These are phyloP conservation scores for Steinernema scapterisci DNA, from an alignment of 2,888 invertebrate species.

Conservation along the genomic window DNA sequence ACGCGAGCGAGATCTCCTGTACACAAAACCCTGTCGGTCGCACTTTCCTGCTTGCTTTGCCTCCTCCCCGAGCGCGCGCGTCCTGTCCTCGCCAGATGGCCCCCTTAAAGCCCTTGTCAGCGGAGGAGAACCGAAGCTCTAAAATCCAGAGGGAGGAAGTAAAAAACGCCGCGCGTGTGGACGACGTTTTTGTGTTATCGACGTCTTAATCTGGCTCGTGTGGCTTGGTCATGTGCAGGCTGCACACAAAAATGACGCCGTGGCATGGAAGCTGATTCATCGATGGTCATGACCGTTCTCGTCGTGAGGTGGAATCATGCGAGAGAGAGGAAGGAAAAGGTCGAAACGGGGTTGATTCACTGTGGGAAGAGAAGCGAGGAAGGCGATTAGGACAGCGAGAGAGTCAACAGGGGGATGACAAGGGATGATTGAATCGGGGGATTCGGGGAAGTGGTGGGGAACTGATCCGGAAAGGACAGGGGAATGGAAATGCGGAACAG, in stretches of 20 bases:
- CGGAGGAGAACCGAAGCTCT: no score
- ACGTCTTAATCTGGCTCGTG: constrained; percentile 28
- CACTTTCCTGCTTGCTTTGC: no score
- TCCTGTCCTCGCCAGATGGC: constrained; percentile 13
- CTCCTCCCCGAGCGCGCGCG: no score
- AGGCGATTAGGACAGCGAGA: neutral
- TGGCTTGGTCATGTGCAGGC: constrained; percentile 18
- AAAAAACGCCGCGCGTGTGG: constrained; percentile 3
- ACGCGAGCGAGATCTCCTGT: no score
- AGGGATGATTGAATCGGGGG: no score
- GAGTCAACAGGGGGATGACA: neutral
- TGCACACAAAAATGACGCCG: neutral
- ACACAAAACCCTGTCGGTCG: no score
- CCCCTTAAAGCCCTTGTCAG: neutral
- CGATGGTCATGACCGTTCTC: neutral
- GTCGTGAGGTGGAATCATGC: neutral
- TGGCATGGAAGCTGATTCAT: constrained; percentile 2
- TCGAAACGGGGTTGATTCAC: neutral
- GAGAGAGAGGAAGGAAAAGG: constrained; percentile 14
- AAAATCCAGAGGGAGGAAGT: neutral
- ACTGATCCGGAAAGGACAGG: no score
- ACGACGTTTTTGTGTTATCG: constrained; percentile 11
- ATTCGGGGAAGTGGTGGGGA: no score
- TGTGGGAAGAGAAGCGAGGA: neutral
- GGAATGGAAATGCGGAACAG: no score